Base-by-base conservation (phyloP, 2,888 invertebrate genomes). In the Drosophila recens region DNA sequence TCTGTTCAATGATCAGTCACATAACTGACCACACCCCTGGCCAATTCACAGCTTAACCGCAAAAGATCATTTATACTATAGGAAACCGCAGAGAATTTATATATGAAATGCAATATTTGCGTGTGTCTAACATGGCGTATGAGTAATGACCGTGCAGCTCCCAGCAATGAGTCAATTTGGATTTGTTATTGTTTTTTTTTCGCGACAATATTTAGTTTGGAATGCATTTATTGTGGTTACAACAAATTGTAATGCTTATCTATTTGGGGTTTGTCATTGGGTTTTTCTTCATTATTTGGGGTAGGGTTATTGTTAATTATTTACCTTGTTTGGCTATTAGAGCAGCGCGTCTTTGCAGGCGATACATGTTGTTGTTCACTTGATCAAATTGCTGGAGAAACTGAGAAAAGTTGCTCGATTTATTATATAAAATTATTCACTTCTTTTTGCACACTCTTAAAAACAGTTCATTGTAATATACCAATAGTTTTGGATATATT, bases 241-340 rank as follows among this genome's bases (percentile, higher is more conserved):
- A 53, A 52, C 27, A 59, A 58, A 67, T 42, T 75, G 59, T 56
- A 52, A 45, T 40, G 13, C 43, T 75, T 76, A 62, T 67, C 51
- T 77, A 20, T 42, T 27, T 33, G n/a, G 33, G 15, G n/a, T 17
- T 40, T 53, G 43, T 45, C 51, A 56, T 10, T 27, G 46, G 40
- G 40, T 9, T 1, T 27, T 43, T 49, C 15, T 17, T 15, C 34
- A 27, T 27, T 27, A 13, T 33, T 45, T 23, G 13, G 23, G 3
- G 8, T 40, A 34, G 46, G 15, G 48, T 27, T 10, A 9, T 20
- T 61, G 20, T 20, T 20, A 20, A 27, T 27, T 27, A 23, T 57
- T 46, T 33, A 91, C 91, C 91, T 92, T 91, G 89, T 84, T 92
- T 91, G 82, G 91, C 89, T 79, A 91, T 91, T 61, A 92, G 77